Base-by-base conservation (phyloP, 1,140 invertebrate genomes). In the Zaprionus vittiger region DNA sequence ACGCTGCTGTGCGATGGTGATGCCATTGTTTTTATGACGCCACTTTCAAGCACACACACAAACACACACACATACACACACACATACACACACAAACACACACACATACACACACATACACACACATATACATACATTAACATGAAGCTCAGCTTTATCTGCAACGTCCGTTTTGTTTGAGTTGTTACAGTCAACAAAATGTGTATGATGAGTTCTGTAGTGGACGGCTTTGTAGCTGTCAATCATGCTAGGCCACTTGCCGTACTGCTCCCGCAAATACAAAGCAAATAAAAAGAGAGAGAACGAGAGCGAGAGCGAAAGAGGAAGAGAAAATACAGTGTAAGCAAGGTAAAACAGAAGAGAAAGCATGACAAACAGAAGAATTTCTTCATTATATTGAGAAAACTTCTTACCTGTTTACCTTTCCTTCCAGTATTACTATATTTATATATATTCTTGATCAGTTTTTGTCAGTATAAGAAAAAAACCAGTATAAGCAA, bases 21-120 rank as follows among this genome's bases (percentile, higher is more conserved):
- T 79, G 82, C 52, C 79, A 84, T 84, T 89, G 83, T 73, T 74
- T 86, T 87, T 83, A 86, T 83, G 83, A 80, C 84, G 77, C 80
- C 64, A 70, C 73, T 63, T 74, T 70, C 31, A 57, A 71, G 31
- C 55, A 64, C 37, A 57, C 60, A 62, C 47, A 44, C 5, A 41
- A 28, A 38, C 38, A 24, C 34, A 20, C 37, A 26, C 37, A 67
- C 52, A 24, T 12, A 15, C 26, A 11, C 24, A 62, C 49, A 44
- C 22, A 26, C n/a, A 64, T 38, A 52, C 15, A 26, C 54, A 55
- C 47, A 34, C 26, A 57, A n/a, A n/a, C 54, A 38, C 26, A 44
- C 54, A 63, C 37, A 57, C 49, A 61, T 15, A 54, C 17, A 41
- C 20, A 20, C 56, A 17, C 47, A 44, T 38, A 17, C 22, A 17